phyloP scores from a whole-genome alignment of 1,140 invertebrate genomes.

The Apis florea region DNA sequence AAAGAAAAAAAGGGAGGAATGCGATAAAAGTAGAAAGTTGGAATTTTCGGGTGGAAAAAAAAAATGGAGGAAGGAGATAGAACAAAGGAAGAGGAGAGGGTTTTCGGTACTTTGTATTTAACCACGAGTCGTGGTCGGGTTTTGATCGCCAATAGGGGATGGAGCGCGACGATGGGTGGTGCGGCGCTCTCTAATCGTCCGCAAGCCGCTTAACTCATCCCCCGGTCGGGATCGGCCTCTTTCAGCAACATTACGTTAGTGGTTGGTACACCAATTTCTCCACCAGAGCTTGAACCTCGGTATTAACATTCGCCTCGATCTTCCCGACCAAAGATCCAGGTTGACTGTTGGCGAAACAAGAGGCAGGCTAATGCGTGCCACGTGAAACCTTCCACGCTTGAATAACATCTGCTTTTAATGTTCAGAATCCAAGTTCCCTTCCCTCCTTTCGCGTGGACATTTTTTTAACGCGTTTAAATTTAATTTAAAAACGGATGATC shows the following conservation, averaged over 20 bases:
- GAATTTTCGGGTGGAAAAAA: not conserved
- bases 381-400: not conserved
- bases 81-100: conserved; percentile 1
- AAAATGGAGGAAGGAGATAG: not conserved
- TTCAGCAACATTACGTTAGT: conserved; percentile 35
- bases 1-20: too few relatives aligned
- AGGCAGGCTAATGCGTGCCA: conserved; percentile 21
- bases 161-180: conserved; percentile 56
- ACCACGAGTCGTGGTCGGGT: conserved; percentile 52
- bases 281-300: conserved; percentile 34
- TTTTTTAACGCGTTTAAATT: too few relatives aligned
- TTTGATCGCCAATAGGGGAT: conserved; percentile 62
- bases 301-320: conserved; percentile 42
- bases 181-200: conserved; percentile 70
- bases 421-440: not conserved
- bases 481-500: too few relatives aligned
- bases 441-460: too few relatives aligned
- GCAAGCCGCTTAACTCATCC: conserved; percentile 70
- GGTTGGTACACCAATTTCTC: conserved; percentile 58
- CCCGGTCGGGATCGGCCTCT: conserved; percentile 16
- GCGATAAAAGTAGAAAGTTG: not conserved
- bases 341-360: conserved; percentile 32
- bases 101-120: conserved; percentile 54
- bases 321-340: conserved; percentile 36
- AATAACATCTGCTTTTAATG: not conserved